These are phyloP conservation scores for Caenorhabditis auriculariae DNA, from an alignment of 2,888 invertebrate genomes.

Conservation along the genomic window DNA sequence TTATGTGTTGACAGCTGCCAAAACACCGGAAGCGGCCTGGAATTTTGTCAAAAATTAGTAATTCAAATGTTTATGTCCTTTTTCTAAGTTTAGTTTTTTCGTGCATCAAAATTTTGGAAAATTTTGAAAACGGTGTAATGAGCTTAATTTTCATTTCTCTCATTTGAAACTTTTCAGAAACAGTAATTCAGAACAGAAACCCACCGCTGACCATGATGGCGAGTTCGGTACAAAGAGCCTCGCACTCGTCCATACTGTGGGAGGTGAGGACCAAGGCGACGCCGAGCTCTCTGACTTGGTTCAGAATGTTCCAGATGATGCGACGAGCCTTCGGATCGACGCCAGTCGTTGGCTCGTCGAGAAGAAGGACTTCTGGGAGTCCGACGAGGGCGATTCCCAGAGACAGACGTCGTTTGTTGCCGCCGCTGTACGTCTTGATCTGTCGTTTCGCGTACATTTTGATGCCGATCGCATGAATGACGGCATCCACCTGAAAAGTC, in stretches of 20 bases:
- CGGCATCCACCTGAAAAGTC: constrained; percentile 30
- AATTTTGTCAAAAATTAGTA: too few relatives aligned
- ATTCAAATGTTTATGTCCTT: too few relatives aligned
- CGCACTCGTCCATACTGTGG: constrained; percentile 85
- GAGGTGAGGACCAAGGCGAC: constrained; percentile 74
- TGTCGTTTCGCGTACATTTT: constrained; percentile 31
- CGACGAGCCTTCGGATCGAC: constrained; percentile 70
- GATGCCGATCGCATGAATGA: constrained; percentile 30
- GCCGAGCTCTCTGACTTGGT: constrained; percentile 56
- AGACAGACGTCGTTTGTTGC: constrained; percentile 76
- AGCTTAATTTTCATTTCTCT: too few relatives aligned
- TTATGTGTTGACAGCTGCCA: constrained; percentile 75
- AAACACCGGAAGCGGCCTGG: constrained; percentile 72
- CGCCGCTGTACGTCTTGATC: constrained; percentile 70
- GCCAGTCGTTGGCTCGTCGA: constrained; percentile 68
- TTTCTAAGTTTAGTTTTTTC: constrained; percentile 62
- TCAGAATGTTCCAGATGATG: constrained; percentile 35
- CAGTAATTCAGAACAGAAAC: neutral
- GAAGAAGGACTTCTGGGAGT: constrained; percentile 71
- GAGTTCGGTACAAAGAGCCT: constrained; percentile 77
- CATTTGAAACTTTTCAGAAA: neutral
- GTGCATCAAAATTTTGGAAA: constrained; percentile 7
- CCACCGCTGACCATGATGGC: constrained; percentile 75
- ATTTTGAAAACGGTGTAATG: too few relatives aligned
- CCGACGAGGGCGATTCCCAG: constrained; percentile 76